phyloP scores from a whole-genome alignment of 2,113 vertebrate species.

The Tamias sibiricus region DNA sequence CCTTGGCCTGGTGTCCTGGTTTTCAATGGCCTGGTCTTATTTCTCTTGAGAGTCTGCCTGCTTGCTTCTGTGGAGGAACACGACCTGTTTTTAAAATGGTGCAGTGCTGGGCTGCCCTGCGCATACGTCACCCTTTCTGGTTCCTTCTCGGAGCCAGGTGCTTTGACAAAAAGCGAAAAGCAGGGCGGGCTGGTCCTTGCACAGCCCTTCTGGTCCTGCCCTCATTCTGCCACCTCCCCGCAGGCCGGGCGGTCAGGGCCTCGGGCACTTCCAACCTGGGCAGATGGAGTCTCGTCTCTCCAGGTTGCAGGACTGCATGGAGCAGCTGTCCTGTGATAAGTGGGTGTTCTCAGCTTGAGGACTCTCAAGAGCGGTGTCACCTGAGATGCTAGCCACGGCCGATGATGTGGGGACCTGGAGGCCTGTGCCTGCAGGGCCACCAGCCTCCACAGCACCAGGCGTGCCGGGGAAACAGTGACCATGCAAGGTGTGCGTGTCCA shows the following conservation, averaged over 20 bases:
- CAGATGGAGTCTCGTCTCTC: background rate
- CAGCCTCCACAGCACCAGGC: background rate
- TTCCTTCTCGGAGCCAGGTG: background rate
- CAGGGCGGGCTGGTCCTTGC: rapidly evolving
- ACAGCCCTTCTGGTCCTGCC: background rate
- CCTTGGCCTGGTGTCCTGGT: background rate
- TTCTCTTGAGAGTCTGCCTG: background rate
- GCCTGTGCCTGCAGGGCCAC: background rate
- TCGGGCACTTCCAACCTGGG: rapidly evolving
- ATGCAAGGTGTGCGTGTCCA: background rate
- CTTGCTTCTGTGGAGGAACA: background rate
- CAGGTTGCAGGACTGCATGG: background rate
- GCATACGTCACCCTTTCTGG: background rate
- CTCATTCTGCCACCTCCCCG: rapidly evolving
- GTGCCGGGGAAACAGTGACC: background rate
- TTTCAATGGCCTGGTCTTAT: background rate
- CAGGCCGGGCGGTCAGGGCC: background rate
- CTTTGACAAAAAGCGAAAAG: background rate
- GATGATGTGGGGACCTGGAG: too few species aligned
- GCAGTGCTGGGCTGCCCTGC: background rate
- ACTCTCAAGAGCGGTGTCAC: background rate
- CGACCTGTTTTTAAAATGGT: background rate
- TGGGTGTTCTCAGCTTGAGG: background rate
- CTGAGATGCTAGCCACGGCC: too few species aligned
- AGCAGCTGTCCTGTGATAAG: background rate